Percentiles rank a stretch among this genome's conserved stretches.
phyloP scores from a whole-genome alignment of 2,797 vertebrate species.

The Fistularia commersonii region DNA sequence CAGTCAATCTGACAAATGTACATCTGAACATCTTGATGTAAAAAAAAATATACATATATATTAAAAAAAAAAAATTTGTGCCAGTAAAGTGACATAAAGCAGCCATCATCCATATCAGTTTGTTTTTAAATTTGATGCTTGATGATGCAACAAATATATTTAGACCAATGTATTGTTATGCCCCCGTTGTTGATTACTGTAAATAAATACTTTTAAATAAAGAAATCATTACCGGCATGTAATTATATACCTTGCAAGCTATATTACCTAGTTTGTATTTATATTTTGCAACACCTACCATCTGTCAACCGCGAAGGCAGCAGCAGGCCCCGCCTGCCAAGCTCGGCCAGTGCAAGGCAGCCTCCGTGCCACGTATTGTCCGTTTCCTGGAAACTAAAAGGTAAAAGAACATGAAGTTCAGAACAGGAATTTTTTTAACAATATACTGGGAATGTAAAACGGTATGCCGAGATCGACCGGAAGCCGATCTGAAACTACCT shows the following conservation, averaged over 20 bases:
- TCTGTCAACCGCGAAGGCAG: conserved; percentile 87
- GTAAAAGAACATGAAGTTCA: conserved; percentile 13
- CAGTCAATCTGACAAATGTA: no score
- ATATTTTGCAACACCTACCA: conserved; percentile 71
- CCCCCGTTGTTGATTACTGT: conserved; percentile 10
- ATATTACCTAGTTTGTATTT: no score
- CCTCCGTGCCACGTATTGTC: conserved; percentile 95
- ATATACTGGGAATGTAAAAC: background rate
- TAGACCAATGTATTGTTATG: no score
- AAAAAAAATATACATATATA: no score
- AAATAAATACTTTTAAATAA: conserved; percentile 38
- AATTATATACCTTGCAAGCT: background rate
- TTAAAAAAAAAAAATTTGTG: background rate
- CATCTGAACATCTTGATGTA: no score
- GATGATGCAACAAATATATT: no score
- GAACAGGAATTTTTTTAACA: background rate
- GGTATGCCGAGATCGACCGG: background rate
- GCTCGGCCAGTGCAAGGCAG: conserved; percentile 92
- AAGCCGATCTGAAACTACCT: conserved; percentile 71
- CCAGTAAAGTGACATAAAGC: background rate
- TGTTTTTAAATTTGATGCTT: no score
- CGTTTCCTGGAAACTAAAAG: conserved; percentile 88
- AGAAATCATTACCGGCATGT: conserved; percentile 17
- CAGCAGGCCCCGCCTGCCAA: conserved; percentile 91
- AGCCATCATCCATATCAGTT: background rate